Percentiles rank a stretch among this genome's conserved stretches.
Evolutionary conservation across 2,797 vertebrate genomes (phyloP).

Genomic region (Heterohyrax brucei): DNA sequence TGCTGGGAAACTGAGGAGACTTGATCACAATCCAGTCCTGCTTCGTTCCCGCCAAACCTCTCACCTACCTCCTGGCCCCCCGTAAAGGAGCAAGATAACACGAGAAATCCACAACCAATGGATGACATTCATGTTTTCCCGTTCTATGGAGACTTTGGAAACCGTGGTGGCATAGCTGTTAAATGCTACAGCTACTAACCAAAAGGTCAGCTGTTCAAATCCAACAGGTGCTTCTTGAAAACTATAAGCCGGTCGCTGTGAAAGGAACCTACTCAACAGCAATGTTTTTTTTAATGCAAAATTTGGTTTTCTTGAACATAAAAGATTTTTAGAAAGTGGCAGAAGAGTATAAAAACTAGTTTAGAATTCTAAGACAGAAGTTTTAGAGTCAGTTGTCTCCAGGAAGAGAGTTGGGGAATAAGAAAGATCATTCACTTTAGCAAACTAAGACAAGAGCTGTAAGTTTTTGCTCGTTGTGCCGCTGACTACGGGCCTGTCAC

Average conservation of each 20-base stretch:
- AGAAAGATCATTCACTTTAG: slow-evolving; percentile 85
- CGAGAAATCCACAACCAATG: too few relatives aligned
- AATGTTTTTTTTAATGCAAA: background rate
- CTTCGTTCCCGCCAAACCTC: fast-evolving
- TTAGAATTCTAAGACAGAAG: slow-evolving; percentile 74
- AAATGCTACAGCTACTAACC: too few relatives aligned
- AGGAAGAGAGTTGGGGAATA: slow-evolving; percentile 87
- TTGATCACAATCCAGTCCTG: background rate
- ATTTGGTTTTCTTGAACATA: slow-evolving; percentile 6
- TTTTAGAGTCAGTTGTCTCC: slow-evolving; percentile 60
- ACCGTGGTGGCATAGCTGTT: too few relatives aligned
- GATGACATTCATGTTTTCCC: too few relatives aligned
- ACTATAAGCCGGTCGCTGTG: background rate
- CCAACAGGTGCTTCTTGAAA: too few relatives aligned
- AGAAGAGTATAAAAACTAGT: slow-evolving; percentile 69
- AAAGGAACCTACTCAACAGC: too few relatives aligned
- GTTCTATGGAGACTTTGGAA: background rate
- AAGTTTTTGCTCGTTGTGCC: slow-evolving; percentile 89
- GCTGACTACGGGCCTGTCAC: slow-evolving; percentile 89
- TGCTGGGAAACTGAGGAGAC: background rate
- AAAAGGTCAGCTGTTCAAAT: too few relatives aligned
- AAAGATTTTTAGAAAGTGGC: slow-evolving; percentile 48
- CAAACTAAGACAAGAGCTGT: slow-evolving; percentile 89
- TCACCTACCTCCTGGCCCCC: background rate
- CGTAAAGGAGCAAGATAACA: too few relatives aligned